phyloP scores from a whole-genome alignment of 2,113 vertebrate genomes.

The Cichladusa arquata region DNA sequence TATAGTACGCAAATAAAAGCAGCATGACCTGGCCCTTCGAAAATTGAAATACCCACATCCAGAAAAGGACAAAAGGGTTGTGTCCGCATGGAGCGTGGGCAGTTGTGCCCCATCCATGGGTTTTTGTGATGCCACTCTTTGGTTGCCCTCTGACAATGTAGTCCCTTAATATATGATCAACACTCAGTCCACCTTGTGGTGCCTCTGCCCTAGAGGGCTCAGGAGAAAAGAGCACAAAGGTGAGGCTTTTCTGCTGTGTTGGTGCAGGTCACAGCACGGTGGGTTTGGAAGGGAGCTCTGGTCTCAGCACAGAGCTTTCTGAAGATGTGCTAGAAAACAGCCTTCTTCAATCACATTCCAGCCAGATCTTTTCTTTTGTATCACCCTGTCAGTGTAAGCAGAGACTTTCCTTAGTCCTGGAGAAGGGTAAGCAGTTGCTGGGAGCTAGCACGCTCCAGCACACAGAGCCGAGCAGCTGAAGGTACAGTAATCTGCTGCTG shows the following conservation, averaged over 20 bases:
- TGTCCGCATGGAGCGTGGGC: accelerated
- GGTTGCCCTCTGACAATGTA: neutral
- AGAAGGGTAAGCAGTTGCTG: neutral
- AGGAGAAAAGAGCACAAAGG: accelerated
- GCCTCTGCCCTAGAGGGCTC: neutral
- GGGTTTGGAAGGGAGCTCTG: neutral
- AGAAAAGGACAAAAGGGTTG: neutral
- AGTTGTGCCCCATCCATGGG: neutral
- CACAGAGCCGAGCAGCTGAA: neutral
- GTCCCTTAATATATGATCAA: neutral
- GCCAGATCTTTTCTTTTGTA: neutral
- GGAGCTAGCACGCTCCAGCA: accelerated
- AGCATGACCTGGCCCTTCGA: accelerated
- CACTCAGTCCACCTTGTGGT: neutral
- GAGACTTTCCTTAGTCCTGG: neutral
- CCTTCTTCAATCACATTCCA: neutral
- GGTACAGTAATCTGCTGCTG: neutral
- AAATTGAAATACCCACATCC: neutral
- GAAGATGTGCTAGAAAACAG: neutral
- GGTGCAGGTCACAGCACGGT: neutral
- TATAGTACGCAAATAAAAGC: neutral
- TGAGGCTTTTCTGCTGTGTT: neutral
- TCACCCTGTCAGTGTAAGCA: neutral
- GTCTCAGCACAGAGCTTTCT: neutral
- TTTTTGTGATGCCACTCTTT: neutral